A percentile compares a stretch with the other conserved stretches of the same genome.
Conservation (phyloP, 2,797 vertebrate species). For the Sphenodon punctatus region DNA sequence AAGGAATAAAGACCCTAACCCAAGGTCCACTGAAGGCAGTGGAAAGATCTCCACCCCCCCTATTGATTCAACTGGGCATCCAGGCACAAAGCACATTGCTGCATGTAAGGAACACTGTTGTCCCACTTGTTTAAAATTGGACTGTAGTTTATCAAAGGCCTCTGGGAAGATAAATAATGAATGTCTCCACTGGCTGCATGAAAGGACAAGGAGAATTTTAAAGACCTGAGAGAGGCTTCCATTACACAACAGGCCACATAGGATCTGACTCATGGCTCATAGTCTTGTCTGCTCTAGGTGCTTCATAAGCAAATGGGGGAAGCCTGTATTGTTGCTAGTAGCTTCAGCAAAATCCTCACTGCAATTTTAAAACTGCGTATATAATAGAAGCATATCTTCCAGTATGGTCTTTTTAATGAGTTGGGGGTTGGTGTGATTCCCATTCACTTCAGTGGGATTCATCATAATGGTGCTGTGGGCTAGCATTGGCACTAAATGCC, state of each 20-base stretch:
- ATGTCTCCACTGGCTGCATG: conserved; percentile 37
- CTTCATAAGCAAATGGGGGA: not conserved
- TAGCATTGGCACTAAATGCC: no score
- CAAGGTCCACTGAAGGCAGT: conserved; percentile 23
- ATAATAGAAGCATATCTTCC: not conserved
- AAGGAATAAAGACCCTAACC: not conserved
- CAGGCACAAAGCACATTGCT: conserved; percentile 22
- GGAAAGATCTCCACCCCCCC: conserved; percentile 49
- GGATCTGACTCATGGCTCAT: not conserved
- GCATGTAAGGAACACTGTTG: conserved; percentile 37
- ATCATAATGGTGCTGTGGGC: no score
- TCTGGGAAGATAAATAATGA: conserved; percentile 39
- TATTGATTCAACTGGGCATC: no score
- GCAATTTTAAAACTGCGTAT: not conserved
- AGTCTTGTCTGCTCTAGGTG: not conserved
- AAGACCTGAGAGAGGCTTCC: not conserved
- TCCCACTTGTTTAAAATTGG: conserved; percentile 38
- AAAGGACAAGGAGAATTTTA: conserved; percentile 53
- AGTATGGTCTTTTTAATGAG: no score
- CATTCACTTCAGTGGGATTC: no score
- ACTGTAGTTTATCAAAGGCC: conserved; percentile 20
- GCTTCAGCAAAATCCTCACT: conserved; percentile 7
- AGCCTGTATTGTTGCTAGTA: not conserved
- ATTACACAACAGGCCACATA: conserved; percentile 18
- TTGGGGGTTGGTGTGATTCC: no score